Base-by-base conservation (phyloP, 2,113 vertebrate species). In the Micromys minutus region DNA sequence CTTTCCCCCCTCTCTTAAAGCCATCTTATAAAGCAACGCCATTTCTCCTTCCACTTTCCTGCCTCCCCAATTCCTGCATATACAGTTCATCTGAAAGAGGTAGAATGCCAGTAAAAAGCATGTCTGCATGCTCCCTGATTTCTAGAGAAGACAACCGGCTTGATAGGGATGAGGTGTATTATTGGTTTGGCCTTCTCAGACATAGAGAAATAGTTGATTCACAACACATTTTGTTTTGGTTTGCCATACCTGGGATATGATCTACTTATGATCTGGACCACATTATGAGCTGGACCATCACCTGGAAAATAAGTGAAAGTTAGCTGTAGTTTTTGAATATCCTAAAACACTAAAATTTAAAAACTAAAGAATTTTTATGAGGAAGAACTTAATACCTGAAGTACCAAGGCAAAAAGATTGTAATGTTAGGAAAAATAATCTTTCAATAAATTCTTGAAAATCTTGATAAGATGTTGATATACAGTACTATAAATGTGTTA, bases 401-500 rank as follows among this genome's bases (percentile, higher is more conserved):
- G 76, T 31, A 69, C 16, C 16, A 95, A 91, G 67, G 8, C 29
- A n/a, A 36, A 87, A 96, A 89, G n/a, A 42, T 77, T 88, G 15
- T 77, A 91, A 81, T 89, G 77, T 63, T 79, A 90, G 47, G n/a
- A 63, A 90, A 85, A n/a, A 36, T 11, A 96, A 85, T 75, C 11
- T 55, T 61, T 89, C 63, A 96, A 71, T 69, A 87, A 87, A 50
- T 90, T 95, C 59, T 95, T 95, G 16, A 29, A 89, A 90, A 94
- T 94, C 71, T 92, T 95, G 34, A 36, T 69, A 93, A 89, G 69
- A 91, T 84, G 19, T 52, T n/a, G n/a, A 59, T 95, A 84, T 75
- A 90, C 75, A 94, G 45, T 86, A n/a, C 71, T 96, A 87, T 52
- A 96, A 91, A 96, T 12, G 95, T 47, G 5, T 75, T 81, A 59